Percentiles rank a stretch among this genome's conserved stretches.
These are phyloP conservation scores for Penaeus indicus DNA, from an alignment of 1,140 invertebrate species.

Conservation along the genomic window DNA sequence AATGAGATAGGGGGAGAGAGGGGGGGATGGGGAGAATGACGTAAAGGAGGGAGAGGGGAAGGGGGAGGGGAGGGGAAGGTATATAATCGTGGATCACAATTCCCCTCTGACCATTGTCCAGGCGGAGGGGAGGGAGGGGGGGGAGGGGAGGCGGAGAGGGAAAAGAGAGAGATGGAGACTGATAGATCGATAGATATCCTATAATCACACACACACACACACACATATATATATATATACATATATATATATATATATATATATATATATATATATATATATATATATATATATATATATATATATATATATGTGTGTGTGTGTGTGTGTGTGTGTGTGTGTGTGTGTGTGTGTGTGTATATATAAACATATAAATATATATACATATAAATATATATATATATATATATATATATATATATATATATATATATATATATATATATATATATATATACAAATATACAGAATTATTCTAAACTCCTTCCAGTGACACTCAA, in stretches of 20 bases:
- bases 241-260: slow-evolving; percentile 14
- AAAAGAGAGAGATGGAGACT: too few relatives aligned
- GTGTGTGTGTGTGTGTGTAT: slow-evolving; percentile 10
- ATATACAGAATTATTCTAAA: too few relatives aligned
- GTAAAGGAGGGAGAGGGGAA: slow-evolving; percentile 3
- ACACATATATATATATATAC: slow-evolving; percentile 5
- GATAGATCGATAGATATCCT: too few relatives aligned
- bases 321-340: slow-evolving; percentile 10
- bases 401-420: too few relatives aligned
- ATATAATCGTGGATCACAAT: too few relatives aligned
- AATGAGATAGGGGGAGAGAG: background rate
- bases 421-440: slow-evolving; percentile 5
- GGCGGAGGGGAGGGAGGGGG: too few relatives aligned
- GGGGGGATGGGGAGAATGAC: slow-evolving; percentile 3
- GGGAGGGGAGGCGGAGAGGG: too few relatives aligned
- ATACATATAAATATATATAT: too few relatives aligned
- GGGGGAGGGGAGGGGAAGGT: slow-evolving; percentile 1
- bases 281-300: slow-evolving; percentile 14
- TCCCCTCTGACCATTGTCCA: too few relatives aligned
- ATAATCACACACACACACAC: slow-evolving; percentile 6
- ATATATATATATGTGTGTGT: slow-evolving; percentile 12
- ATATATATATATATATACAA: too few relatives aligned
- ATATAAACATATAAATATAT: too few relatives aligned
- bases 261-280: slow-evolving; percentile 8
- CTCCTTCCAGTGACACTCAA: too few relatives aligned